Evolutionary conservation across 1,140 invertebrate genomes (phyloP).

Genomic region (Ceratosolen fusciceps): DNA sequence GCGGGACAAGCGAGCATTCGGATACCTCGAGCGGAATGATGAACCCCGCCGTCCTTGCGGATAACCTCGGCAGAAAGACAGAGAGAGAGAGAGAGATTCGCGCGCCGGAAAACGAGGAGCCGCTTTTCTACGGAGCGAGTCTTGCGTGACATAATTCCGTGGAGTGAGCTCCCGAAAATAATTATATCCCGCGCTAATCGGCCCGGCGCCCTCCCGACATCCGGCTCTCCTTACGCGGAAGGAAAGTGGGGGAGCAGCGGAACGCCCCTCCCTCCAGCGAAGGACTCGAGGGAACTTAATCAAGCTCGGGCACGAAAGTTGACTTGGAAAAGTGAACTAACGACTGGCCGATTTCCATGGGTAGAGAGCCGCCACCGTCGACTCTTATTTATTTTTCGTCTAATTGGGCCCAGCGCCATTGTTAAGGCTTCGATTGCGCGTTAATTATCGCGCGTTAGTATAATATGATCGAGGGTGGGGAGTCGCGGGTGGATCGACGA

Average conservation of each 20-base stretch:
- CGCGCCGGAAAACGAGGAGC: constrained; percentile 38
- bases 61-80: too few relatives aligned
- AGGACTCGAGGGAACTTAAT: not conserved
- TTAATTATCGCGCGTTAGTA: too few relatives aligned
- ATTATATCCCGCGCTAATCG: constrained; percentile 41
- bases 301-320: constrained; percentile 21
- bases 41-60: constrained; percentile 2
- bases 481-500: too few relatives aligned
- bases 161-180: constrained; percentile 30
- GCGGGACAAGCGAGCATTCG: constrained; percentile 1
- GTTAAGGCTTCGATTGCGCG: too few relatives aligned
- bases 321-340: not conserved
- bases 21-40: constrained; percentile 40
- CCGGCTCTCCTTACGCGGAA: not conserved
- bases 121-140: constrained; percentile 22
- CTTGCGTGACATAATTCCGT: constrained; percentile 32
- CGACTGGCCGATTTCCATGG: not conserved
- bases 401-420: too few relatives aligned
- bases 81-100: constrained; percentile 9
- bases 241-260: not conserved
- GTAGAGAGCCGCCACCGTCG: too few relatives aligned
- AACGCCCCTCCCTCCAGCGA: too few relatives aligned
- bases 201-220: not conserved
- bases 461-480: too few relatives aligned
- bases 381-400: too few relatives aligned